These are phyloP conservation scores for Chamaetylas fuelleborni DNA, from an alignment of 2,113 vertebrate species.

Conservation along the genomic window DNA sequence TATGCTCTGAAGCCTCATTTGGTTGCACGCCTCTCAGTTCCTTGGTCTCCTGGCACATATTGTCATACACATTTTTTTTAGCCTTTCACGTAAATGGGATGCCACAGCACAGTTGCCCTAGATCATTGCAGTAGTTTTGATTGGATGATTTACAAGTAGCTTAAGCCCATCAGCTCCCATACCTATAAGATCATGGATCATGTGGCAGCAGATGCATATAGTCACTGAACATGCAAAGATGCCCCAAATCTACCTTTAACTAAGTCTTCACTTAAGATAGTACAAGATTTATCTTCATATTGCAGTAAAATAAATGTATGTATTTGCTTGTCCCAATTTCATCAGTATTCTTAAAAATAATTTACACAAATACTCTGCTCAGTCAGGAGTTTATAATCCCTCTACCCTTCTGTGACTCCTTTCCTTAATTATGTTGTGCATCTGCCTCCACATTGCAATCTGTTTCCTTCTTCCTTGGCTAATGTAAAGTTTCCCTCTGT, in stretches of 20 bases:
- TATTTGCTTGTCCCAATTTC: background rate
- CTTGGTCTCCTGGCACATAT: background rate
- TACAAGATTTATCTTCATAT: background rate
- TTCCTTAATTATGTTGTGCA: background rate
- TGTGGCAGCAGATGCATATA: background rate
- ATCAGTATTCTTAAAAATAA: background rate
- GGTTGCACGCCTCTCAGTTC: background rate
- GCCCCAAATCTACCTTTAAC: background rate
- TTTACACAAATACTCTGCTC: background rate
- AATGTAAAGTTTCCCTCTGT: background rate
- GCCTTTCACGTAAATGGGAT: background rate
- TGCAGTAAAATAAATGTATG: background rate
- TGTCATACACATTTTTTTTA: background rate
- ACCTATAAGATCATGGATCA: background rate
- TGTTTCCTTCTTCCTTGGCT: background rate
- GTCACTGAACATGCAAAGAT: background rate
- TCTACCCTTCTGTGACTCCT: background rate
- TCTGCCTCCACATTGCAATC: slow-evolving; percentile 29
- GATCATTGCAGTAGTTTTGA: background rate
- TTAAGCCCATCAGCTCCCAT: background rate
- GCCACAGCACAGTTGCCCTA: background rate
- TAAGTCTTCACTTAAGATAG: background rate
- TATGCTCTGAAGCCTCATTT: background rate
- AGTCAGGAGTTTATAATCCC: slow-evolving; percentile 1
- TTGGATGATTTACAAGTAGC: background rate